phyloP scores from a whole-genome alignment of 2,888 invertebrate genomes.

The Trichogramma evanescens region DNA sequence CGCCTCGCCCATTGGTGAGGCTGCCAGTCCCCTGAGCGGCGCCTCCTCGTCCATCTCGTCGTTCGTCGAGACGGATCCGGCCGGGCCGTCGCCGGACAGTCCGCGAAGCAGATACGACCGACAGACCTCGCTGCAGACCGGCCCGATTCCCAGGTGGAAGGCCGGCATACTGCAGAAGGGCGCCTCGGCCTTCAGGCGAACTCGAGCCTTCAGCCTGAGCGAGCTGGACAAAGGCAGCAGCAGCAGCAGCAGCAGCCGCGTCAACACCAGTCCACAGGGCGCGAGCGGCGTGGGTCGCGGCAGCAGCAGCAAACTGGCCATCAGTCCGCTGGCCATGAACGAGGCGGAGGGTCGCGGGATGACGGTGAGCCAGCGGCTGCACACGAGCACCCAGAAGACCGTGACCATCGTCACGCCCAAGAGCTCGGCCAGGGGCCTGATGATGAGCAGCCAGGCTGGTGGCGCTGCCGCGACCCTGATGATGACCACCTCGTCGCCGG shows the following conservation, averaged over 20 bases:
- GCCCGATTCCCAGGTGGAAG: constrained; percentile 38
- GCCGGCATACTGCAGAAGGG: constrained; percentile 40
- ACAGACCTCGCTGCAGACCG: constrained; percentile 17
- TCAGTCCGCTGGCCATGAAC: constrained; percentile 36
- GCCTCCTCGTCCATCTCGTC: background rate
- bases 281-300: constrained; percentile 16
- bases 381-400: constrained; percentile 28
- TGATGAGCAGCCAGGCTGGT: background rate
- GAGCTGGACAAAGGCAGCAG: constrained; percentile 32
- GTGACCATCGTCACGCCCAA: constrained; percentile 39
- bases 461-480: background rate
- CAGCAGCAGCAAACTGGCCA: background rate
- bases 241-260: background rate
- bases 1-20: constrained; percentile 20
- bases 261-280: constrained; percentile 33
- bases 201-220: constrained; percentile 42
- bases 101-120: constrained; percentile 9
- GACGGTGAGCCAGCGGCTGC: constrained; percentile 20
- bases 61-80: background rate
- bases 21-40: constrained; percentile 1
- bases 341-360: constrained; percentile 25
- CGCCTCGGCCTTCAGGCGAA: constrained; percentile 37
- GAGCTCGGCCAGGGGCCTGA: background rate
- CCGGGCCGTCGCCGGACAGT: background rate
- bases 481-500: background rate